phyloP scores from a whole-genome alignment of 1,140 invertebrate species.

The Ctenoplectra terminalis region DNA sequence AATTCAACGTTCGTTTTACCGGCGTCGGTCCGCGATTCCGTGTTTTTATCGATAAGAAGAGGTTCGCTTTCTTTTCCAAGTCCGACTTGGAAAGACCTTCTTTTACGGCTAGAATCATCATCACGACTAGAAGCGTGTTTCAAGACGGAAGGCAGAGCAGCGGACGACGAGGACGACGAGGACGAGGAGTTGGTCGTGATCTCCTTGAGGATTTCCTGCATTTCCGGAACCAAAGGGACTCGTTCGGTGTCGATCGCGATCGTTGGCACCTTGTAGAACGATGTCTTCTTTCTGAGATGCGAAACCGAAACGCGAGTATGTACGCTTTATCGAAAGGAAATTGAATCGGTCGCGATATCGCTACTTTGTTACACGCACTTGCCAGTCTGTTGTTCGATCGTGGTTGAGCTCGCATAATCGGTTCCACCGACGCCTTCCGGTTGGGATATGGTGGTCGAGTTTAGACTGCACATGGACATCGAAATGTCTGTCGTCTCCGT shows the following conservation, averaged over 20 bases:
- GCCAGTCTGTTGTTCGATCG: constrained; percentile 72
- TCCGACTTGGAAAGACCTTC: constrained; percentile 15
- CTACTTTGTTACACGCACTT: constrained; percentile 68
- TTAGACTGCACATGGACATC: constrained; percentile 84
- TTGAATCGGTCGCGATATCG: neutral
- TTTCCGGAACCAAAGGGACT: constrained; percentile 63
- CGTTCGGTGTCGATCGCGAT: constrained; percentile 73
- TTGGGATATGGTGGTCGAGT: constrained; percentile 81
- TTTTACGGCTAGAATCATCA: constrained; percentile 46
- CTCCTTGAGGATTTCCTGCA: constrained; percentile 8
- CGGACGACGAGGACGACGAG: too few species aligned
- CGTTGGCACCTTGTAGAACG: constrained; percentile 73
- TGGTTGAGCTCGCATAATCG: constrained; percentile 82
- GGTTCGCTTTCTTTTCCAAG: constrained; percentile 68
- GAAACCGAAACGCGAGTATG: too few species aligned
- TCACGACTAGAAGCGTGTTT: constrained; percentile 64
- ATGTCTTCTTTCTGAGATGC: constrained; percentile 77
- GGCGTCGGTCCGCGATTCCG: constrained; percentile 54
- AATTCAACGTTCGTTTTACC: constrained; percentile 69
- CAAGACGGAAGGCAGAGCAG: constrained; percentile 55
- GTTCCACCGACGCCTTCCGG: constrained; percentile 83
- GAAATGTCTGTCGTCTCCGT: constrained; percentile 85
- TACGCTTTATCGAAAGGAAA: too few species aligned
- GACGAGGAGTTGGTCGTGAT: neutral
- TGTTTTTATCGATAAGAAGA: constrained; percentile 66